Conservation (phyloP, 1,140 invertebrate genomes). For the Rhagoletis zephyria region DNA sequence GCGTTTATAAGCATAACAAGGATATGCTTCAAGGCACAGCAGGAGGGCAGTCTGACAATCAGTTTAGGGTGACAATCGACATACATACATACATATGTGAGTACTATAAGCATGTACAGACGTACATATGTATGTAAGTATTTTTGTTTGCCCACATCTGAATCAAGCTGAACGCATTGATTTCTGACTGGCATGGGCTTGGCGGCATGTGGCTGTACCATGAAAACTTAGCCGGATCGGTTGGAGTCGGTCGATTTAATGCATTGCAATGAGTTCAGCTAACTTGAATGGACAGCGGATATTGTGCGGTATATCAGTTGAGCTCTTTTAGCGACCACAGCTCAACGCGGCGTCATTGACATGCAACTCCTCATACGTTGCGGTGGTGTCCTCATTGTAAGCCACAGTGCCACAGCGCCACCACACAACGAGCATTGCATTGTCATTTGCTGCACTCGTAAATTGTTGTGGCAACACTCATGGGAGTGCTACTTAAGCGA, state of each 20-base stretch:
- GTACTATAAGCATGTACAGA: too few species aligned
- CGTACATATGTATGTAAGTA: too few species aligned
- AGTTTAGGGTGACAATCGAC: neutral
- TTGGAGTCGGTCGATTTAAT: neutral
- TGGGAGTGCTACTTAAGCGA: slow-evolving; percentile 31
- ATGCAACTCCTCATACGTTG: neutral
- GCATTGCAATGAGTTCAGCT: neutral
- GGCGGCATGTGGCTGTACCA: neutral
- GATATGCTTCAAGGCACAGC: neutral
- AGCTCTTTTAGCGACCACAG: neutral
- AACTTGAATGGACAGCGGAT: neutral
- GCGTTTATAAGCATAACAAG: neutral
- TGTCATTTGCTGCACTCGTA: slow-evolving; percentile 38
- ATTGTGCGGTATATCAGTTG: neutral
- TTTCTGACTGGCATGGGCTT: neutral
- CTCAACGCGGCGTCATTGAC: slow-evolving; percentile 14
- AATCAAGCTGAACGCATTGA: slow-evolving; percentile 6
- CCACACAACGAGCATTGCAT: slow-evolving; percentile 42
- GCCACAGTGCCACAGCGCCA: slow-evolving; percentile 18
- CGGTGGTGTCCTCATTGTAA: neutral
- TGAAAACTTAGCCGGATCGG: neutral
- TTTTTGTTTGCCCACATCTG: neutral
- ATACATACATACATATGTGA: neutral
- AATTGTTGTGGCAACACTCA: slow-evolving; percentile 23
- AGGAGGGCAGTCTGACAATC: neutral